Evolutionary conservation across 2,888 invertebrate genomes (phyloP), one percentile per base, ranked within the genome.

Genomic region (Calephelis perditalis): DNA sequence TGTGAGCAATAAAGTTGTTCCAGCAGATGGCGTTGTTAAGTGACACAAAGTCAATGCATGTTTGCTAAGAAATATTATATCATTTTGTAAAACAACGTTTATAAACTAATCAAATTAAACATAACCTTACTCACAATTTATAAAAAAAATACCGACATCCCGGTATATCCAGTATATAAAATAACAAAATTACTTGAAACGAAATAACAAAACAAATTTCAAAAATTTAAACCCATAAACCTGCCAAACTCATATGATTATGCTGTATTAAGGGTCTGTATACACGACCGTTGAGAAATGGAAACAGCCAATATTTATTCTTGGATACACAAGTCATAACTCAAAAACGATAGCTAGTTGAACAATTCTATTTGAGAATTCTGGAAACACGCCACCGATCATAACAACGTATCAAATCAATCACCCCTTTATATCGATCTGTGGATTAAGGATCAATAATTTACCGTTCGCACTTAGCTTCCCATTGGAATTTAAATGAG

Each of bases 311-410:
- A 74, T 74, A 73, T 72, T 74, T 73, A 73, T 69, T 65, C 66
- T 70, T 67, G 70, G 69, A 69, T 67, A 69, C 69, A 62, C 61
- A 67, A 66, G 65, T 68, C 70, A 70, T 79, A 79, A 77, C 67
- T 73, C 72, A 75, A 68, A 67, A 68, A 71, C 68, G 70, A 67
- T 66, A 55, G 56, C 64, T 63, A 70, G 59, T 10, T 36, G 44
- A 52, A 63, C 70, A 75, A 66, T 73, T 74, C 76, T 77, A 79
- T 79, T 77, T 71, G 67, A 71, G 67, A 71, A 73, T 69, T 74
- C 67, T 72, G 69, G 77, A 76, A 82, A 81, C 77, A 79, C 69
- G 70, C 72, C 67, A 68, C 68, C 73, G 73, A 73, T 77, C 77
- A 73, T 68, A 73, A 71, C 70, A 73, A 70, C 69, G 66, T 65